Percentiles rank a stretch among this genome's conserved stretches.
Conservation (phyloP, 2,888 invertebrate genomes). For the Caenorhabditis angaria region DNA sequence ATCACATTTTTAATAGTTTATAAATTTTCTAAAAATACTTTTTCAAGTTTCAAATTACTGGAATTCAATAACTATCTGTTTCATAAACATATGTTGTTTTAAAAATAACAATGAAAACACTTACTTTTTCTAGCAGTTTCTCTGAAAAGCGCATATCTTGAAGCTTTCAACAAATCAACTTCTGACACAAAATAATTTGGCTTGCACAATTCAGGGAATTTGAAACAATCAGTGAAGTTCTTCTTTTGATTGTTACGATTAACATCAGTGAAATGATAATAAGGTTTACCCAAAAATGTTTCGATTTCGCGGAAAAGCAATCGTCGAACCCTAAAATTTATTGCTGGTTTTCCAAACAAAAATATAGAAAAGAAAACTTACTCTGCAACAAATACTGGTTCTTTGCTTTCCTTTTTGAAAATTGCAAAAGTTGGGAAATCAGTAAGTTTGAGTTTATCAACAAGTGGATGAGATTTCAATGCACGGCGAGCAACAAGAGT, state of each 20-base stretch:
- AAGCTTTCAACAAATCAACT: constrained; percentile 70
- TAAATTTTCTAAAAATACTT: too few relatives aligned
- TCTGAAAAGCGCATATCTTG: constrained; percentile 56
- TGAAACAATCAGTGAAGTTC: constrained; percentile 45
- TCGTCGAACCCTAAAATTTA: constrained; percentile 61
- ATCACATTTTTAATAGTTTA: too few relatives aligned
- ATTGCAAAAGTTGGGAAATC: constrained; percentile 70
- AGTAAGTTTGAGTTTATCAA: constrained; percentile 64
- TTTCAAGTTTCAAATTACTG: too few relatives aligned
- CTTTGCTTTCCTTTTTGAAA: constrained; percentile 65
- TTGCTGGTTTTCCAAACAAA: background rate
- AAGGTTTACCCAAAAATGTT: constrained; percentile 47
- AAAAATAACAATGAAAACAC: too few relatives aligned
- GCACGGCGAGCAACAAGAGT: constrained; percentile 59
- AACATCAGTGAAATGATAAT: constrained; percentile 48
- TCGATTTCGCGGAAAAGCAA: constrained; percentile 65
- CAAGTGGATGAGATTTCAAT: constrained; percentile 62
- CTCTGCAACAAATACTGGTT: constrained; percentile 66
- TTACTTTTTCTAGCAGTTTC: constrained; percentile 54
- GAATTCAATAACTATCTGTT: too few relatives aligned
- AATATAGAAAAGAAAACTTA: constrained; percentile 26
- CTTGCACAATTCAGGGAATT: constrained; percentile 59
- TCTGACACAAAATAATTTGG: constrained; percentile 67
- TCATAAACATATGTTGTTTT: too few relatives aligned
- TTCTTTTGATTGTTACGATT: constrained; percentile 50